Evolutionary conservation across 2,888 invertebrate genomes (phyloP), one percentile per base, ranked within the genome.

Genomic region (Pseudoips prasinana): DNA sequence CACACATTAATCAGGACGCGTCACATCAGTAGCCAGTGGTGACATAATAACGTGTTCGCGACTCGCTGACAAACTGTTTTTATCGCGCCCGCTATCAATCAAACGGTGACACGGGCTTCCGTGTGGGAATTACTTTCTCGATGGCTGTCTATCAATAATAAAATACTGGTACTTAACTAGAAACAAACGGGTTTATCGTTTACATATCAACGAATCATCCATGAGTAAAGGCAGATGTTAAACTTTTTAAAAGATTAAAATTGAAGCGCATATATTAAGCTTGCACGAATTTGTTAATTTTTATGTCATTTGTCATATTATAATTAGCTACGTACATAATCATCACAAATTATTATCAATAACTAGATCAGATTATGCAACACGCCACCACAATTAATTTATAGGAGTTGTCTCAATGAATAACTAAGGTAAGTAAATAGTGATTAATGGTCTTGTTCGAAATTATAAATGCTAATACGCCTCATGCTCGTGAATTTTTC

Each of bases 41-140:
- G 84, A 85, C 84, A 82, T 85, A 83, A 87, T 85, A 75, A 75
- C 78, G 64, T 66, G 76, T 75, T 69, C 71, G 65, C 68, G 57
- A 60, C 59, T 50, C 64, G 64, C 62, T 69, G 73, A 74, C 77
- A 73, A 73, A 73, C 72, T 67, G 73, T 84, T 85, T 83, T 84
- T 84, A 75, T 79, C 64, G 58, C 43, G 33, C 33, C 35, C 37
- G 57, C 76, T 76, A 86, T 87, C 81, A 84, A 85, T 86, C 84
- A 84, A 72, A 47, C 39, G 60, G 52, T 58, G 79, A 76, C 80
- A 64, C 55, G 58, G 33, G 73, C 78, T 86, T 85, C 83, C 83
- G 84, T 66, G 72, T 70, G 66, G 67, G 74, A 74, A 77, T 73
- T 68, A 64, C 75, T 73, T 75, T 80, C 69, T 59, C 57, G 46